Conservation (phyloP, 2,797 vertebrate genomes). For the Brachyrhaphis roseni region DNA sequence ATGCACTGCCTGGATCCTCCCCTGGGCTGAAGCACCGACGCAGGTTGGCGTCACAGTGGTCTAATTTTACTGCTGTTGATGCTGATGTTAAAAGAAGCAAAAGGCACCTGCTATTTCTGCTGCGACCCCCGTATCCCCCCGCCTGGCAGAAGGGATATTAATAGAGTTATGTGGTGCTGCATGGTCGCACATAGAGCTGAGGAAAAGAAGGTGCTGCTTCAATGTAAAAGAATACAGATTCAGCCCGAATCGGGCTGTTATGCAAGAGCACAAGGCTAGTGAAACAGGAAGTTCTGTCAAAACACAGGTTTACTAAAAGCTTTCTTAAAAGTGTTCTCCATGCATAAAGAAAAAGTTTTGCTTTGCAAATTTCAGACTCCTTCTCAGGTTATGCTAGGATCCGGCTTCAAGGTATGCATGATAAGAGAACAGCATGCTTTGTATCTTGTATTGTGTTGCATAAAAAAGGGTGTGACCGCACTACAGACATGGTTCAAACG, state of each 20-base stretch:
- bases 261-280: slow-evolving; percentile 41
- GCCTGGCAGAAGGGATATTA: slow-evolving; percentile 72
- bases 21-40: slow-evolving; percentile 91
- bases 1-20: slow-evolving; percentile 79
- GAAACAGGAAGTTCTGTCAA: slow-evolving; percentile 32
- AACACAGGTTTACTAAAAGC: slow-evolving; percentile 6
- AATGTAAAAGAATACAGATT: slow-evolving; percentile 49
- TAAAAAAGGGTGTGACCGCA: slow-evolving; percentile 57
- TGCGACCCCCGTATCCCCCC: slow-evolving; percentile 75
- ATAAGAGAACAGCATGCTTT: neutral
- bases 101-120: slow-evolving; percentile 94
- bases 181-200: slow-evolving; percentile 69
- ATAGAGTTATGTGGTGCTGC: slow-evolving; percentile 85
- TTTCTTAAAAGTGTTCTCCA: slow-evolving; percentile 1
- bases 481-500: slow-evolving; percentile 28
- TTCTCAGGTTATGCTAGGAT: neutral
- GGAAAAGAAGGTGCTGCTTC: slow-evolving; percentile 26
- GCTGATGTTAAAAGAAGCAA: slow-evolving; percentile 93
- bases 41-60: slow-evolving; percentile 91
- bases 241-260: slow-evolving; percentile 53
- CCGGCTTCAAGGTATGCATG: neutral
- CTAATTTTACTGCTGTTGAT: slow-evolving; percentile 97
- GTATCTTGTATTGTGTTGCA: slow-evolving; percentile 36
- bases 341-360: neutral
- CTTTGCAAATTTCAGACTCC: slow-evolving; percentile 9